phyloP scores from a whole-genome alignment of 2,888 invertebrate genomes.

The Chaitophorus viminalis region DNA sequence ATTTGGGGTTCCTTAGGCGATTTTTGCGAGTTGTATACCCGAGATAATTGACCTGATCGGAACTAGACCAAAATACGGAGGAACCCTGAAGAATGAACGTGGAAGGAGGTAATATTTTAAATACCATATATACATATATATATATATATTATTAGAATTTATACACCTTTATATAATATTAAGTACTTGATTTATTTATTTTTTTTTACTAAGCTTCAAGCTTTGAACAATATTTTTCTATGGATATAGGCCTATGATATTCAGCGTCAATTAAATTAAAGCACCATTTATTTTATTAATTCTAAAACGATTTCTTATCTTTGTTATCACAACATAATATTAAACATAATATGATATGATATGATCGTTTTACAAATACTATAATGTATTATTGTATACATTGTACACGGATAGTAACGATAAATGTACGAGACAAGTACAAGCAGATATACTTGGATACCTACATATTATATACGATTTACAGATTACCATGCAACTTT shows the following conservation, averaged over 20 bases:
- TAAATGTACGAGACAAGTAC: background rate
- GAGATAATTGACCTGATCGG: conserved; percentile 99
- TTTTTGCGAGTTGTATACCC: conserved; percentile 99
- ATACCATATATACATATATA: conserved; percentile 42
- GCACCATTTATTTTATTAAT: conserved; percentile 22
- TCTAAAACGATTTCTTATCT: background rate
- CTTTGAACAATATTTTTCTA: conserved; percentile 35
- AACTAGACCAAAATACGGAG: conserved; percentile 99
- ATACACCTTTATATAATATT: conserved; percentile 56
- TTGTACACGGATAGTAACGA: conserved; percentile 4
- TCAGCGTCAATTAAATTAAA: conserved; percentile 45
- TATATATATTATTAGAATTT: conserved; percentile 44
- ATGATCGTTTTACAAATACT: background rate
- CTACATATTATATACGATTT: background rate
- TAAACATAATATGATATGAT: background rate
- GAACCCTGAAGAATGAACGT: conserved; percentile 99
- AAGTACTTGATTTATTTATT: conserved; percentile 47
- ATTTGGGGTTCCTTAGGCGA: conserved; percentile 77
- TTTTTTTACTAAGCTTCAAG: conserved; percentile 41
- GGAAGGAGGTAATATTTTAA: conserved; percentile 89
- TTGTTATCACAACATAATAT: conserved; percentile 32
- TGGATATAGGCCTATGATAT: conserved; percentile 43
- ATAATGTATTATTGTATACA: background rate
- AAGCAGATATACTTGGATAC: background rate
- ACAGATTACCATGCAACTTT: conserved; percentile 38